Conservation (phyloP, 2,888 invertebrate species). For the Hyposoter dolosus region DNA sequence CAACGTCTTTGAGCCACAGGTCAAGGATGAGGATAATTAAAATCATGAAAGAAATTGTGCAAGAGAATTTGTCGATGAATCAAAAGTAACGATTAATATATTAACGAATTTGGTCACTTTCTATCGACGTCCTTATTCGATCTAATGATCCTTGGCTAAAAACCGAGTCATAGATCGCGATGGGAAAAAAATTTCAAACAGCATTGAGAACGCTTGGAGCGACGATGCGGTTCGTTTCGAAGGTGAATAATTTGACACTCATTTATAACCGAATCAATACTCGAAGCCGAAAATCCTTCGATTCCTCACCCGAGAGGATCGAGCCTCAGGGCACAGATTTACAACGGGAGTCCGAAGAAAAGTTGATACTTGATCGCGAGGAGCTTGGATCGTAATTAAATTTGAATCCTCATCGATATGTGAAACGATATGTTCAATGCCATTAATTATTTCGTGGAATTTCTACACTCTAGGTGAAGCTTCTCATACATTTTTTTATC, state of each 20-base stretch:
- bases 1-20: no score
- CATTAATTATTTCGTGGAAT: neutral
- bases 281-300: neutral
- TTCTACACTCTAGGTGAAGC: neutral
- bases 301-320: neutral
- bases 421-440: neutral
- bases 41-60: neutral
- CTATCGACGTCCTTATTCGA: neutral
- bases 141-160: neutral
- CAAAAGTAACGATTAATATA: neutral
- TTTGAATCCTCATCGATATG: neutral
- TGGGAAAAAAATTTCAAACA: neutral
- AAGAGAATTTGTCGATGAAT: neutral
- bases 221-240: neutral
- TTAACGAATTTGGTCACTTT: neutral
- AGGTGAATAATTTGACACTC: neutral
- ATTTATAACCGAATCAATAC: slow-evolving; percentile 8
- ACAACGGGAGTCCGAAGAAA: neutral
- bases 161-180: neutral
- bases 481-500: neutral
- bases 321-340: neutral
- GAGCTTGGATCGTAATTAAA: neutral
- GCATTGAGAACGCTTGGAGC: neutral
- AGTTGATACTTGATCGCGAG: neutral
- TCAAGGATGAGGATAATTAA: no score